Evolutionary conservation across 2,113 vertebrate species (phyloP), one percentile per base, ranked within the genome.

Genomic region (Dicerorhinus sumatrensis): DNA sequence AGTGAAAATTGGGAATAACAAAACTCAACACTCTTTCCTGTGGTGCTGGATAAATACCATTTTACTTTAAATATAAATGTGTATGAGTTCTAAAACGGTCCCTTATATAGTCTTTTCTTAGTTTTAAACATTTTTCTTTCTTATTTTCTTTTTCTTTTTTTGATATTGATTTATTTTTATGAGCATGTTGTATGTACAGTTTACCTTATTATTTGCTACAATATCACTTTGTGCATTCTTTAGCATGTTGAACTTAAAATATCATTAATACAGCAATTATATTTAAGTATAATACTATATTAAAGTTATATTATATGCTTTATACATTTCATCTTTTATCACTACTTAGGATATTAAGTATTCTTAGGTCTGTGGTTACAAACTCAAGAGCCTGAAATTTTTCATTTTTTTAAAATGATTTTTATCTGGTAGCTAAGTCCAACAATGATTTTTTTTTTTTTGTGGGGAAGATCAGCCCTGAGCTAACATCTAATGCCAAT

Each of bases 361-460:
- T n/a, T 90, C 42, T 58, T 91, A 46, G 36, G 42, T 48, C 70
- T 85, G 8, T 81, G 48, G 10, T 58, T 81, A 85, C 8, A 96
- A 89, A 87, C 20, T 63, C 25, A 87, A 89, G 27, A 89, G 21
- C 58, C 54, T 94, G 27, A 93, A 92, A 48, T 21, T 39, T 90
- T 93, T 77, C 2, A 29, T 25, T 76, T 83, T 81, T 80, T 20
- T 4, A 51, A 46, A 84, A 42, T 89, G 4, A 65, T 76, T 97
- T 94, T 75, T 87, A 65, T 54, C 21, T 27, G 81, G 94, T 67
- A 48, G 56, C 14, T 75, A 93, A 77, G 10, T 80, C 33, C 27
- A 5, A 36, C 18, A 82, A 85, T 16, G 23, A 48, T n/a, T 6
- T 27, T 42, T 83, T 63, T 48, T 8, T 39, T 3, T 39, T 3